Base-by-base conservation (phyloP, 2,797 vertebrate species). In the Merluccius polli region DNA sequence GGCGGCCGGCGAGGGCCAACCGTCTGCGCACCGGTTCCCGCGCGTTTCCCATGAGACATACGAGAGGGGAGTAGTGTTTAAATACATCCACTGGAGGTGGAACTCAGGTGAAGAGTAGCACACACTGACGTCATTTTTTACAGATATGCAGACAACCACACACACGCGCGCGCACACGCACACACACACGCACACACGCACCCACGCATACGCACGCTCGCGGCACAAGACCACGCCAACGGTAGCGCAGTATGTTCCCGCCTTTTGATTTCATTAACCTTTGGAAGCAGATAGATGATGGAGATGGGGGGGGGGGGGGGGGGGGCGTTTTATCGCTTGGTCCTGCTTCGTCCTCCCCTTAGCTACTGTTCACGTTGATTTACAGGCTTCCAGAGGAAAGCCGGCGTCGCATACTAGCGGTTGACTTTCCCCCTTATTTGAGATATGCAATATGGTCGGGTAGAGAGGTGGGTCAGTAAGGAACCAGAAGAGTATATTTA, bases 401-500 rank as follows among this genome's bases (percentile, higher is more conserved):
- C 52, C 11, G 24, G 79, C 79, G 71, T 48, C 79, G 75, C 78
- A 83, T 79, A 36, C 83, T 76, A 33, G 82, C 24, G 84, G 78
- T 76, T 77, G 80, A 83, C 73, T 24, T 9, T 10, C 52, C 52
- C 52, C 78, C 52, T 77, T n/a, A 82, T 86, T 82, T 3, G 75
- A 90, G 79, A 91, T 90, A 90, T 90, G 91, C 91, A 90, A 88
- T 83, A 89, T 85, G 84, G 84, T 86, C 71, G 59, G 80, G 84
- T 88, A 87, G 82, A 87, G 81, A 86, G 86, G 81, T 85, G 84
- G 85, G 82, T n/a, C 77, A 84, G 81, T 86, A 87, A 81, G 82
- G 81, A 72, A 79, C 86, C 82, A 88, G 80, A 79, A 85, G 78
- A 89, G 84, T 84, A 83, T 88, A 89, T 90, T 87, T 87, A 87